Evolutionary conservation across 2,888 invertebrate species (phyloP).

Genomic region (Unio delphinus): DNA sequence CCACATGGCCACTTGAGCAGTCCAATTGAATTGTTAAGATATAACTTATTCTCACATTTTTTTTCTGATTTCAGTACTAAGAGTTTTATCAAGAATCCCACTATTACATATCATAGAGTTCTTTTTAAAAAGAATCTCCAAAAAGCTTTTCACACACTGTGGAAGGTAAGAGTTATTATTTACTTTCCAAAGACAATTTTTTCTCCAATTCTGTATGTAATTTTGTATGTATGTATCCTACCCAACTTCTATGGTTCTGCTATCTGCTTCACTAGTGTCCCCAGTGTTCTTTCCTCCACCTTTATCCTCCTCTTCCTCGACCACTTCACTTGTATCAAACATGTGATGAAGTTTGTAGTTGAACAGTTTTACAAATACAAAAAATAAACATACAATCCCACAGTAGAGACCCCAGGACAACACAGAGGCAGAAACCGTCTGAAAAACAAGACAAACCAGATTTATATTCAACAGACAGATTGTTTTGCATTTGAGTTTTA

Average conservation of each 20-base stretch:
- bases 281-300: constrained; percentile 9
- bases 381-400: constrained; percentile 83
- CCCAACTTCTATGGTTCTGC: constrained; percentile 27
- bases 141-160: no score
- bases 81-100: no score
- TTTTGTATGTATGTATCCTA: constrained; percentile 1
- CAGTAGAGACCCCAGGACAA: constrained; percentile 91
- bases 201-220: no score
- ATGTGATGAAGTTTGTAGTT: constrained; percentile 93
- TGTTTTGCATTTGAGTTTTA: no score
- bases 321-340: constrained; percentile 92
- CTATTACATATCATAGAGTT: no score
- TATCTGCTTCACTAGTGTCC: constrained; percentile 19
- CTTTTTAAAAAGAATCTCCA: no score
- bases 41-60: no score
- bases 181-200: no score
- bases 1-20: no score
- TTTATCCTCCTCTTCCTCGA: constrained; percentile 54
- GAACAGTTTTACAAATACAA: constrained; percentile 86
- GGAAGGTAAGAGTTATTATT: no score
- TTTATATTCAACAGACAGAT: not conserved
- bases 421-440: constrained; percentile 90
- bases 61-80: no score
- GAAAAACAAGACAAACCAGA: constrained; percentile 60
- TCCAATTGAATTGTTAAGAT: no score